Evolutionary conservation across 2,113 vertebrate species (phyloP), one percentile per base, ranked within the genome.

Genomic region (Cyanoderma ruficeps): DNA sequence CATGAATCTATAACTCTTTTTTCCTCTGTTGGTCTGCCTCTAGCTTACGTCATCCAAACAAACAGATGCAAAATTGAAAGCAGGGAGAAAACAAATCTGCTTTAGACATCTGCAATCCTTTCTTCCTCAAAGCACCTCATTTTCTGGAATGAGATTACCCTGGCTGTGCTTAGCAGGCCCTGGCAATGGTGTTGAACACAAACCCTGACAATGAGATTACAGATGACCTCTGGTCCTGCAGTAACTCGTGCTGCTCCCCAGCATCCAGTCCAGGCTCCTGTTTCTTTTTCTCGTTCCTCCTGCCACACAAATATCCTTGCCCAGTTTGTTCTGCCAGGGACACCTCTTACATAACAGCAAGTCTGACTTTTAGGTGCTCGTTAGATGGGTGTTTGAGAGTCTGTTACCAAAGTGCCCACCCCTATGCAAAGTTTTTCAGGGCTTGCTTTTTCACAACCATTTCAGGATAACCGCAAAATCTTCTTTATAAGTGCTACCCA

Each of bases 41-140:
- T 77, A 87, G 68, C 87, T 93, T 93, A 83, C 41, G 3, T 90
- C 94, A 97, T 65, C 69, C 92, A 91, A 97, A 95, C 89, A 97
- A 97, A 96, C 97, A 94, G 94, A 94, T 96, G 97, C 88, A 94
- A 95, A 97, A 97, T 70, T 94, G 94, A 91, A 96, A 63, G 50
- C 89, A 63, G 42, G 61, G 25, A 56, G 94, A 88, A 97, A 96
- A 97, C 90, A 97, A 97, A 97, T 96, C 94, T 96, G 76, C 68
- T 93, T 92, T n/a, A 93, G 96, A 92, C 90, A 96, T 96, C 79
- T 96, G 86, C 71, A 93, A 72, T 64, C 57, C 63, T 92, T 50
- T 70, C 77, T 90, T 92, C 49, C 76, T 91, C 49, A 33, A 60
- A 90, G 78, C 31, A 74, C 49, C 74, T 96, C 49, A 23, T 93